Base-by-base conservation (phyloP, 2,797 vertebrate genomes). In the Fratercula arctica region DNA sequence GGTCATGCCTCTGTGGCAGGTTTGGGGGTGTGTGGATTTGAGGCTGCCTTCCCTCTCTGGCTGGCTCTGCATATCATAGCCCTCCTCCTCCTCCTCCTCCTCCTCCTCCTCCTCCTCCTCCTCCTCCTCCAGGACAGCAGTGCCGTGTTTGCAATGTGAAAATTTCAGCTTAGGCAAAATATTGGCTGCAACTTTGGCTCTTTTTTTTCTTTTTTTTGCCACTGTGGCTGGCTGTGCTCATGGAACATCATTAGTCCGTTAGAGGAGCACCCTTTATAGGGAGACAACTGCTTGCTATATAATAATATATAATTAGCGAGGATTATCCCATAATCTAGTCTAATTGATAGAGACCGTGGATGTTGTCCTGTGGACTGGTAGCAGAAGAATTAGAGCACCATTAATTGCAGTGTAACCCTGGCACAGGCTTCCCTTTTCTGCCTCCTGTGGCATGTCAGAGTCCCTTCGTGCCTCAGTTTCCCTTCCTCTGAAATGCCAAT, bases 301-400 rank as follows among this genome's bases (percentile, higher is more conserved):
- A 93, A 95, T 89, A 57, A 92, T 80, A 61, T 72, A n/a, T 89
- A 93, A 96, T 95, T 96, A 95, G 88, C 72, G 82, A 90, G 63
- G 90, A 92, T 90, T 94, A 92, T 89, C 81, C 87, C 81, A 54
- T 95, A 94, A 89, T 96, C 93, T 93, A 50, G 45, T 72, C 88
- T 92, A 92, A 94, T 77, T 90, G 93, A 81, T 78, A 89, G 77
- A 85, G 45, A 91, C 50, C 3, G 0, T 85, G 57, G 63, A 11
- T 70, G 86, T 48, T 81, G 87, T 67, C 82, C 72, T 74, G 92
- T n/a, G 45, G 45, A 61, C 72, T 80, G 90, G 75, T 89, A 91
- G 90, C 67, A 88, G 51, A 83, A 84, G 80, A 95, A 82, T 51
- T 83, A 92, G 57, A 67, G 53, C 70, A 68, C 53, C 56, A 53